Evolutionary conservation across 1,140 invertebrate genomes (phyloP), one percentile per base, ranked within the genome.

Genomic region (Apis laboriosa): DNA sequence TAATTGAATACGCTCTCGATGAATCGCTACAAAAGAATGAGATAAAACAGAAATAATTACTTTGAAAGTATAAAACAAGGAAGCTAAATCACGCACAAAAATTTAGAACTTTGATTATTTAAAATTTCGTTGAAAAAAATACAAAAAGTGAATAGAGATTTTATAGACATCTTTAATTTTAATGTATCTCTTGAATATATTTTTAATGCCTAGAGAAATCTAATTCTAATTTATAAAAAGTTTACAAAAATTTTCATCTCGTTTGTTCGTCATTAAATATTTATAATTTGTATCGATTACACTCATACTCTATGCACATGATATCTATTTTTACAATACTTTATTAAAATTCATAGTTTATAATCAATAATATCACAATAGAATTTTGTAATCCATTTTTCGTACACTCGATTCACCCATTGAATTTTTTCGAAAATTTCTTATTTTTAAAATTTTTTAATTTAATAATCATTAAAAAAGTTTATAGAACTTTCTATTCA

Each of bases 161-260:
- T 1, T 8, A 4, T 15, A 53, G 24, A 51, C 1, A 53, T 71
- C 9, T 24, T 71, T 79, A 53, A 71, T 79, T 49, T 72, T 12
- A 15, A 76, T 76, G 58, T 64, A 24, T 61, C 56, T 51, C 70
- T 19, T 21, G 51, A 64, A 51, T 60, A 53, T 64, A 64, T 66
- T 56, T 56, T 43, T 12, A 15, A 21, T 43, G 5, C 1, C 15
- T 15, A 24, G 3, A 19, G 24, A 61, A 21, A 24, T 17, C 51
- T 67, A n/a, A 86, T 79, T 77, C 51, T 74, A 60, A 82, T 74
- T 86, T 63, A 24, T 56, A 34, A 53, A 58, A 64, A 78, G 75
- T 56, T 53, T 49, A 17, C n/a, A 58, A 67, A 63, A 86, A 80
- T 34, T 68, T 66, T 76, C 60, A 43, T 76, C 64, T 64, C 60